Evolutionary conservation across 2,797 vertebrate species (phyloP), one percentile per base, ranked within the genome.

Genomic region (Sebastiscus tertius): DNA sequence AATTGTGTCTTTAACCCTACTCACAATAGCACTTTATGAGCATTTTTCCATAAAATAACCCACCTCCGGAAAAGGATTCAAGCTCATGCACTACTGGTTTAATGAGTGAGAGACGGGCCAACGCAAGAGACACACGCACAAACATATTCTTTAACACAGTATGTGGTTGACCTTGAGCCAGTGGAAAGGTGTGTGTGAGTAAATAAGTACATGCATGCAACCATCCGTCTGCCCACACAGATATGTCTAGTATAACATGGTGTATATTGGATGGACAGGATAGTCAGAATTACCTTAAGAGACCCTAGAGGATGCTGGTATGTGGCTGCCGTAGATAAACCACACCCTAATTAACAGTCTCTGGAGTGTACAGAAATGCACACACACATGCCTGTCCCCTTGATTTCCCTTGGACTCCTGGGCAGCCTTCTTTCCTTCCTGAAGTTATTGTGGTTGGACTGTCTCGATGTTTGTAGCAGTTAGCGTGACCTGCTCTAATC

Each of bases 21-120:
- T 92, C 80, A 87, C 85, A 89, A 92, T 89, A 83, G 82, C 84
- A 79, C 81, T 94, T 94, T 85, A 94, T 88, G 72, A 93, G 88
- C 75, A 87, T 83, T 70, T 92, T 90, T 91, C 87, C 87, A 91
- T 89, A 92, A 93, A 94, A 84, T 81, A 88, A 75, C 64, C 75
- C 72, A 73, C 75, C 78, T 89, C 80, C 68, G 77, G 65, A 80
- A 79, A 66, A 77, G 75, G 77, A 87, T 73, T 72, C 31, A 74
- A 84, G 79, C 56, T 85, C 61, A 56, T 78, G 68, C 76, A 58
- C 31, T 22, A n/a, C 24, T 83, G 82, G 66, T 93, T 93, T 94
- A 92, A 95, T 87, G 84, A 93, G 87, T 22, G 64, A 82, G 65
- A 87, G 73, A 85, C 62, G 31, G 31, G 64, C 77, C 80, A 89